Evolutionary conservation across 1,140 invertebrate species (phyloP).

Genomic region (Batillaria attramentaria): DNA sequence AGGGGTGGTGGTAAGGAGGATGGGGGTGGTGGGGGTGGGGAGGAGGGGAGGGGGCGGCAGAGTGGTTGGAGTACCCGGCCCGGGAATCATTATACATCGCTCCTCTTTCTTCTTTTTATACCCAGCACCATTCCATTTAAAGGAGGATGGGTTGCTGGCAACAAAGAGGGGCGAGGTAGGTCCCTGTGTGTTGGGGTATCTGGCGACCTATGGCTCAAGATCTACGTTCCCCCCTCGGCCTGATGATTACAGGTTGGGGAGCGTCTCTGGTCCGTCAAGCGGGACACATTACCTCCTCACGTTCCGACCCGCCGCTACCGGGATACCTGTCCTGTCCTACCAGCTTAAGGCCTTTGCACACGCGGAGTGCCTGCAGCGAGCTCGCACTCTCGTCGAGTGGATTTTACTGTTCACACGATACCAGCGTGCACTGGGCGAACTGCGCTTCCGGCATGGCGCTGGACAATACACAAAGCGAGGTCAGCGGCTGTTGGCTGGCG

Average conservation of each 20-base stretch:
- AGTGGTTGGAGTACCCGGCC: background rate
- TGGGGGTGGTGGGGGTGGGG: background rate
- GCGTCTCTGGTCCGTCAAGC: constrained; percentile 18
- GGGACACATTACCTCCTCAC: constrained; percentile 26
- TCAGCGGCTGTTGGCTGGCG: no score
- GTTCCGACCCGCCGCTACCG: background rate
- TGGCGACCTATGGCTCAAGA: background rate
- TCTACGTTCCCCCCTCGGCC: constrained; percentile 19
- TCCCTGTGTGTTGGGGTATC: constrained; percentile 19
- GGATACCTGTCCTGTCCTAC: no score
- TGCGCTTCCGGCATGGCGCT: no score
- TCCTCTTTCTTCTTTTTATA: constrained; percentile 9
- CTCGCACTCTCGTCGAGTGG: no score
- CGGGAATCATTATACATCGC: constrained; percentile 21
- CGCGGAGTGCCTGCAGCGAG: no score
- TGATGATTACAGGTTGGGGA: constrained; percentile 23
- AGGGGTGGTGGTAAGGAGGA: background rate
- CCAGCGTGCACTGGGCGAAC: no score
- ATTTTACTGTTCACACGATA: no score
- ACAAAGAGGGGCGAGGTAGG: constrained; percentile 4
- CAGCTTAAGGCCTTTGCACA: no score
- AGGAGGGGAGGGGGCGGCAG: background rate
- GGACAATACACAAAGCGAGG: no score
- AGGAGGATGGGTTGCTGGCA: constrained; percentile 27
- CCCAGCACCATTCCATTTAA: background rate